phyloP scores from a whole-genome alignment of 2,113 vertebrate species.

The Leptosomus discolor region DNA sequence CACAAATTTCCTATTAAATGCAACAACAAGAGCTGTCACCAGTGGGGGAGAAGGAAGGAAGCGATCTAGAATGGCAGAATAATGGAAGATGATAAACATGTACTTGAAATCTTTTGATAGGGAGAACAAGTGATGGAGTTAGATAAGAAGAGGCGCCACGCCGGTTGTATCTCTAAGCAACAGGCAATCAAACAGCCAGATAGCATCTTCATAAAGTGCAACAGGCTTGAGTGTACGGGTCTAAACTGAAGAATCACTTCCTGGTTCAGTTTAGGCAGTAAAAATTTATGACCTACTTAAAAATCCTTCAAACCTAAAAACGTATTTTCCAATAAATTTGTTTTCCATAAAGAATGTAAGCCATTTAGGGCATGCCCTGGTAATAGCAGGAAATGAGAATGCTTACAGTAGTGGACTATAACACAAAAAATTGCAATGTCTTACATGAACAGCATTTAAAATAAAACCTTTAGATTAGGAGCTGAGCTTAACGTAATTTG shows the following conservation, averaged over 20 bases:
- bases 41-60: background rate
- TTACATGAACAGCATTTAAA: background rate
- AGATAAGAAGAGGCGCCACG: constrained; percentile 83
- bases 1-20: background rate
- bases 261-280: constrained; percentile 68
- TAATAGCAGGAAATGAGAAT: constrained; percentile 29
- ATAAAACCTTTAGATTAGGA: background rate
- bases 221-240: constrained; percentile 54
- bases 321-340: constrained; percentile 31
- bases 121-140: constrained; percentile 80
- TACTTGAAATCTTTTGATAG: constrained; percentile 66
- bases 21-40: background rate
- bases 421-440: background rate
- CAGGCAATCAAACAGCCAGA: constrained; percentile 76
- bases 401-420: background rate
- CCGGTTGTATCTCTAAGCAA: constrained; percentile 76
- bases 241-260: constrained; percentile 65
- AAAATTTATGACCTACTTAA: constrained; percentile 72
- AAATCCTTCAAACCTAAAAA: constrained; percentile 35
- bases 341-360: constrained; percentile 11
- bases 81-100: constrained; percentile 56
- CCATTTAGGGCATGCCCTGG: background rate
- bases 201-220: constrained; percentile 79
- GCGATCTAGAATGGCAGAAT: background rate
- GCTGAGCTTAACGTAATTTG: background rate